Percentiles rank a stretch among this genome's conserved stretches.
These are phyloP conservation scores for Dolichoris vasculosae DNA, from an alignment of 1,140 invertebrate species.

Conservation along the genomic window DNA sequence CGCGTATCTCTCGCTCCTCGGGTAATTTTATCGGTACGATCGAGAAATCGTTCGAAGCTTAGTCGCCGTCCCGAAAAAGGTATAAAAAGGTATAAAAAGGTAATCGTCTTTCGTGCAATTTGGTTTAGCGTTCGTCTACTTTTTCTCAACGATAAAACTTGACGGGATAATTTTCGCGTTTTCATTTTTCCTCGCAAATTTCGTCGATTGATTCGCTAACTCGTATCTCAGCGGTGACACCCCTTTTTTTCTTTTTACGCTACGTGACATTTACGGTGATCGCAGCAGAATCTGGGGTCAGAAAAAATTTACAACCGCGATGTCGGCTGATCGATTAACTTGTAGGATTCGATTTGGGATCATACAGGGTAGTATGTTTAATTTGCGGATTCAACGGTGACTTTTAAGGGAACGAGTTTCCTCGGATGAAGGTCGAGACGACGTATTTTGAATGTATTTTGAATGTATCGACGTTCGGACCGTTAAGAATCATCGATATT, in stretches of 20 bases:
- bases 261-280: neutral
- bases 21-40: too few species aligned
- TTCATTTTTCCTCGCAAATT: too few species aligned
- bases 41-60: too few species aligned
- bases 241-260: neutral
- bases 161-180: too few species aligned
- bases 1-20: too few species aligned
- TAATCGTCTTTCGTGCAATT: too few species aligned
- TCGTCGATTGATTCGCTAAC: too few species aligned
- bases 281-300: neutral
- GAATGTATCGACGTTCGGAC: too few species aligned
- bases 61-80: too few species aligned
- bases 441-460: neutral
- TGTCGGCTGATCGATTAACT: slow-evolving; percentile 5
- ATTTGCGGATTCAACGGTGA: neutral
- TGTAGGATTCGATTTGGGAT: slow-evolving; percentile 36
- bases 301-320: neutral
- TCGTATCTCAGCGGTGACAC: neutral
- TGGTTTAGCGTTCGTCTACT: too few species aligned
- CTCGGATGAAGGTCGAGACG: neutral
- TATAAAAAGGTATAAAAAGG: too few species aligned
- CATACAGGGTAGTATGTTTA: slow-evolving; percentile 36
- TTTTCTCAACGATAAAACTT: too few species aligned
- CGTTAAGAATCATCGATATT: slow-evolving; percentile 1
- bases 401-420: neutral